These are phyloP conservation scores for Sabellastarte sp. DNA, from an alignment of 2,888 invertebrate species.

Conservation along the genomic window DNA sequence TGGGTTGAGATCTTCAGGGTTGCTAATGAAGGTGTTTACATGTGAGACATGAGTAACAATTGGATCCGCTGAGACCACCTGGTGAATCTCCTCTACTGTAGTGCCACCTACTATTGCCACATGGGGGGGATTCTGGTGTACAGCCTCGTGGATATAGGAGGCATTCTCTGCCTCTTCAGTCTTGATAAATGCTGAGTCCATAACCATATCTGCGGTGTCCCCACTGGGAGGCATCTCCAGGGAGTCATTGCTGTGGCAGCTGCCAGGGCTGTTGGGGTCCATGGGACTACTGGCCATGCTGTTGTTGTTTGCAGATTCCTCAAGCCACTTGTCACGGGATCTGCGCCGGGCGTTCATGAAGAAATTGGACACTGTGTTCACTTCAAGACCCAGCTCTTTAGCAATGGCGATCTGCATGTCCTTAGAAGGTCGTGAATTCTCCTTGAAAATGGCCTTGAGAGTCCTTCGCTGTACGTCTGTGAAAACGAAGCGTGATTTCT, in stretches of 20 bases:
- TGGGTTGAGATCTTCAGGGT: not conserved
- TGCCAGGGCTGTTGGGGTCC: not conserved
- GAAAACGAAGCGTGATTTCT: slow-evolving; percentile 99
- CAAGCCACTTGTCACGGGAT: slow-evolving; percentile 73
- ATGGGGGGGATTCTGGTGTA: too few species aligned
- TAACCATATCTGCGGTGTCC: not conserved
- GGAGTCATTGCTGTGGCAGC: not conserved
- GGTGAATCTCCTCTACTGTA: not conserved
- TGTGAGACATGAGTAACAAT: not conserved
- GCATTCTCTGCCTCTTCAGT: not conserved
- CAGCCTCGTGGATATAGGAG: too few species aligned
- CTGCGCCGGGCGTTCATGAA: slow-evolving; percentile 99
- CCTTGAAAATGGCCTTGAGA: slow-evolving; percentile 99
- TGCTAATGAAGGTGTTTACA: not conserved
- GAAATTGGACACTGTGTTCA: slow-evolving; percentile 98
- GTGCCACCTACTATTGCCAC: too few species aligned
- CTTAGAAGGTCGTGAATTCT: slow-evolving; percentile 97
- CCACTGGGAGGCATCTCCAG: not conserved
- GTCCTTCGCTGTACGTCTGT: slow-evolving; percentile 99
- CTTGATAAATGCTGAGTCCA: not conserved
- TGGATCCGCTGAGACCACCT: not conserved
- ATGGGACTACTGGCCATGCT: not conserved
- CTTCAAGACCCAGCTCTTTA: slow-evolving; percentile 91
- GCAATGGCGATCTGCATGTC: slow-evolving; percentile 99
- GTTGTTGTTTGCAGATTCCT: slow-evolving; percentile 11